These are phyloP conservation scores for Drosophila lini DNA, from an alignment of 1,140 invertebrate genomes.

Conservation along the genomic window DNA sequence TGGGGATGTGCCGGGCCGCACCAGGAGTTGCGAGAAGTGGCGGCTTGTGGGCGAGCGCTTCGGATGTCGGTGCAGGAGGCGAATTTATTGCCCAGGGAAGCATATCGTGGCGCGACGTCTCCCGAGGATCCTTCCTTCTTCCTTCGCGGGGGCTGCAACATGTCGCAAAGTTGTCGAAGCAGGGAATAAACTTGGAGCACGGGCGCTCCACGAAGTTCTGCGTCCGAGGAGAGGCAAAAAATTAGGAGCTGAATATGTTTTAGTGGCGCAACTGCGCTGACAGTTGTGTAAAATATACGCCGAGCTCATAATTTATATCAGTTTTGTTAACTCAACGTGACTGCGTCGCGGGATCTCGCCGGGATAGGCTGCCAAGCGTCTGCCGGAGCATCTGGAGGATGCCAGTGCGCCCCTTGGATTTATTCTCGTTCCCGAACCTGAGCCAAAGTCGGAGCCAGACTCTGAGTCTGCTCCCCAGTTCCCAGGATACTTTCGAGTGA, in stretches of 20 bases:
- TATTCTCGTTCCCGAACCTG: neutral
- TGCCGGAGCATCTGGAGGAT: conserved; percentile 35
- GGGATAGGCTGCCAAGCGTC: conserved; percentile 45
- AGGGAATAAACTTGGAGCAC: conserved; percentile 45
- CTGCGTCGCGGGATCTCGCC: conserved; percentile 62
- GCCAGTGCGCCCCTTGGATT: neutral
- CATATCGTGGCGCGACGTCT: conserved; percentile 65
- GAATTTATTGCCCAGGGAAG: conserved; percentile 81
- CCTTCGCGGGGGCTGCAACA: conserved; percentile 63
- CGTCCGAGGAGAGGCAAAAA: conserved; percentile 55
- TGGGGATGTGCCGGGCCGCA: neutral
- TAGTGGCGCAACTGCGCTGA: conserved; percentile 75
- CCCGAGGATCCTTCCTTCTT: conserved; percentile 36
- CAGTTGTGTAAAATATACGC: conserved; percentile 81
- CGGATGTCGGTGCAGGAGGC: conserved; percentile 39
- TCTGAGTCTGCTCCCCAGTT: conserved; percentile 4
- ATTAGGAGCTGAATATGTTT: conserved; percentile 72
- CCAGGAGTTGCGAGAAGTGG: conserved; percentile 10
- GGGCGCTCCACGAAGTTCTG: conserved; percentile 54
- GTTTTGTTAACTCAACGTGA: conserved; percentile 80
- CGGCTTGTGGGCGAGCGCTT: conserved; percentile 14
- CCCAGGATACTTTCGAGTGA: conserved; percentile 22
- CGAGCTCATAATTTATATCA: conserved; percentile 77
- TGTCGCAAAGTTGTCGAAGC: conserved; percentile 80
- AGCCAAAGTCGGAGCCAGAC: neutral